Conservation (phyloP, 1,140 invertebrate species). For the Drosophila kepulauana region DNA sequence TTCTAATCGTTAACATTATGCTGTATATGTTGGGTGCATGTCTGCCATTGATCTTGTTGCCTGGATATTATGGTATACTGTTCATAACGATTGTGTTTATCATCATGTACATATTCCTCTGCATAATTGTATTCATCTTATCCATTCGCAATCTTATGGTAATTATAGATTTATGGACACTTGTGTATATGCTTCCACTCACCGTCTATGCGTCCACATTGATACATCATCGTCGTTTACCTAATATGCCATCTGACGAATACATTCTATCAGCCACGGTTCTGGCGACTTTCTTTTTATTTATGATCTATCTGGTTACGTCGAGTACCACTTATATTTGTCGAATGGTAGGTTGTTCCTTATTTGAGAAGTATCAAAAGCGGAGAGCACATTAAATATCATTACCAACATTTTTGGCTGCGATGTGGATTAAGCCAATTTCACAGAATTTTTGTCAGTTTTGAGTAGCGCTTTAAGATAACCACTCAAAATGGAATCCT, state of each 20-base stretch:
- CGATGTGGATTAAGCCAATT: neutral
- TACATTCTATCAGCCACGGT: slow-evolving; percentile 37
- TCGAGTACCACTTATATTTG: neutral
- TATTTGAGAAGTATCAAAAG: too few relatives aligned
- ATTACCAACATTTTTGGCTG: neutral
- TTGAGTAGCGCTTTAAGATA: neutral
- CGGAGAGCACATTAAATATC: too few relatives aligned
- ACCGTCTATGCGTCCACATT: slow-evolving; percentile 37
- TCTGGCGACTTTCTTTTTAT: slow-evolving; percentile 40
- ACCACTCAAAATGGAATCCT: neutral
- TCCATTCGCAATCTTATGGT: neutral
- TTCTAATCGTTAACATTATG: neutral
- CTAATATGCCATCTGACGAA: neutral
- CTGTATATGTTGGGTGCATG: slow-evolving; percentile 24
- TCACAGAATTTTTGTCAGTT: neutral
- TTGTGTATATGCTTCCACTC: slow-evolving; percentile 20
- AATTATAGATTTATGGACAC: neutral
- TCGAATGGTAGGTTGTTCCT: neutral
- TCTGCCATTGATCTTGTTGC: slow-evolving; percentile 36
- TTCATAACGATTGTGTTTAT: slow-evolving; percentile 11
- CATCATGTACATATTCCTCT: neutral
- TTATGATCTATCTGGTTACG: slow-evolving; percentile 21
- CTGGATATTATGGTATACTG: slow-evolving; percentile 20
- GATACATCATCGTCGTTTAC: slow-evolving; percentile 38
- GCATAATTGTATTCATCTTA: neutral